These are phyloP conservation scores for Larimichthys polyactis DNA, from an alignment of 2,113 vertebrate genomes.

Conservation along the genomic window DNA sequence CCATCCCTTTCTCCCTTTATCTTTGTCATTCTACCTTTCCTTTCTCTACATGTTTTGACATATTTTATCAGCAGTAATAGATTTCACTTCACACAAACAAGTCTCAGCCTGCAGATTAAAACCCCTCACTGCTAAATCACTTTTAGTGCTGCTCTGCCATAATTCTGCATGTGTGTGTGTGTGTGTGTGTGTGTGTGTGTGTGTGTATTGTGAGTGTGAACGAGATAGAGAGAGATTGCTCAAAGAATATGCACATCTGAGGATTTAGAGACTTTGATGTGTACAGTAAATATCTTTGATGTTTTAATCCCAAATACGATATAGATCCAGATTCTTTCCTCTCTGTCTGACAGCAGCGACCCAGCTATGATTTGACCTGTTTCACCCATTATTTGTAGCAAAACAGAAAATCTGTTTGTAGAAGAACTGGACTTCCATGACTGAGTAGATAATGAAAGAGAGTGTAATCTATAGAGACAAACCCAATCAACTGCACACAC, in stretches of 20 bases:
- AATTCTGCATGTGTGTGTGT: no score
- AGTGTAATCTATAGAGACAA: background rate
- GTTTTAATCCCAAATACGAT: background rate
- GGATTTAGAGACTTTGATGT: background rate
- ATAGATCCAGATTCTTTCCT: background rate
- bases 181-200: background rate
- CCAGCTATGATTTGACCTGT: background rate
- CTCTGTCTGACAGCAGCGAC: background rate
- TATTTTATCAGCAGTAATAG: slow-evolving; percentile 50
- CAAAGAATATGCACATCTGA: background rate
- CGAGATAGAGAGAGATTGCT: background rate
- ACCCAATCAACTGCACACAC: no score
- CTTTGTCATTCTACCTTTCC: background rate
- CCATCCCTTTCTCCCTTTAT: background rate
- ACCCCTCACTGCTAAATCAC: background rate
- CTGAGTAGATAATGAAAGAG: background rate
- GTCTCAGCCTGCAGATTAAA: slow-evolving; percentile 50
- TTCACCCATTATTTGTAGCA: background rate
- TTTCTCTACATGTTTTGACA: slow-evolving; percentile 25
- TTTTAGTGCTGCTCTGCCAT: no score
- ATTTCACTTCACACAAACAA: slow-evolving; percentile 47
- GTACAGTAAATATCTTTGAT: slow-evolving; percentile 8
- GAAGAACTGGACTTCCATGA: background rate
- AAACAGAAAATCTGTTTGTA: background rate
- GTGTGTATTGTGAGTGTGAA: background rate